Conservation (phyloP, 2,888 invertebrate species). For the Pteria penguin region DNA sequence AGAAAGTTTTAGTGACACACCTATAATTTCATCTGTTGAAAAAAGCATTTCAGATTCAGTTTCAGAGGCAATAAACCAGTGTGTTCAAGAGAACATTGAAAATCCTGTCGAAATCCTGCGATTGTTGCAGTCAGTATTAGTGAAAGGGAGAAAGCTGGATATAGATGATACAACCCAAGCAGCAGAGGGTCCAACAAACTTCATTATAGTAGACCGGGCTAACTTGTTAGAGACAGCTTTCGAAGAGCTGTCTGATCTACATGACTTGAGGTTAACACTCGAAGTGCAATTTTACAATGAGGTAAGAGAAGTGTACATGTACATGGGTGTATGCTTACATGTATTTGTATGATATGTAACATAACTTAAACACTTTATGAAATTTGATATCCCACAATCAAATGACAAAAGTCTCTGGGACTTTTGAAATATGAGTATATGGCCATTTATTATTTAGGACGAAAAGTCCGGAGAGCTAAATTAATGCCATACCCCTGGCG, state of each 20-base stretch:
- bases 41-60: slow-evolving; percentile 1
- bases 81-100: not conserved
- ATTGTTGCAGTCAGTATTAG: slow-evolving; percentile 7
- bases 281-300: slow-evolving; percentile 33
- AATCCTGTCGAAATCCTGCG: slow-evolving; percentile 10
- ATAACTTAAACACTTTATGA: too few species aligned
- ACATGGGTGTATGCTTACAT: too few species aligned
- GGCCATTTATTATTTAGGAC: too few species aligned
- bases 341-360: too few species aligned
- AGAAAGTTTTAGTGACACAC: too few species aligned
- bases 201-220: slow-evolving; percentile 13
- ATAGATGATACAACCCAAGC: not conserved
- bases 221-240: slow-evolving; percentile 20
- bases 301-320: too few species aligned
- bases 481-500: too few species aligned
- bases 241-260: slow-evolving; percentile 2
- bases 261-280: slow-evolving; percentile 2
- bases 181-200: slow-evolving; percentile 21
- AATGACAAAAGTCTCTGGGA: too few species aligned
- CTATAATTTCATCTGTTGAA: too few species aligned
- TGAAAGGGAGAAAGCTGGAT: slow-evolving; percentile 16
- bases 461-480: too few species aligned
- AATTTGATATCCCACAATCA: too few species aligned
- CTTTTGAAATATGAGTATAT: too few species aligned
- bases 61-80: not conserved